These are phyloP conservation scores for Haliclystus octoradiatus DNA, from an alignment of 30 jellyfish, hydroid and myxozoan genomes.

Conservation along the genomic window DNA sequence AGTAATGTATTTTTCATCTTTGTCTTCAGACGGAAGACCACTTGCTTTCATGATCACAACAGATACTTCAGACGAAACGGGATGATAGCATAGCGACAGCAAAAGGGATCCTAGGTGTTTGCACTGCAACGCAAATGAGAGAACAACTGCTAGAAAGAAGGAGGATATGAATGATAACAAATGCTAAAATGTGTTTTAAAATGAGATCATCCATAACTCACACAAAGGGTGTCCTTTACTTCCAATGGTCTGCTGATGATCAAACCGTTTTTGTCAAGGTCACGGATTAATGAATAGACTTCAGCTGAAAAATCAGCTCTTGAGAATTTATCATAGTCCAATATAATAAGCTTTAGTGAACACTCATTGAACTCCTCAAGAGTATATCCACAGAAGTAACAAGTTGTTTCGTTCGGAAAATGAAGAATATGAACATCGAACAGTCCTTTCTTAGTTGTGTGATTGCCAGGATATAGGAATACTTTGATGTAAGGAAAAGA, in stretches of 20 bases:
- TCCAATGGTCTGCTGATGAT: conserved; percentile 9
- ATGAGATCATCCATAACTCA: background rate
- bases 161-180: background rate
- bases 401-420: conserved; percentile 55
- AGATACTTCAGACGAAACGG: conserved; percentile 47
- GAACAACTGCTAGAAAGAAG: background rate
- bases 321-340: conserved; percentile 83
- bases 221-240: background rate
- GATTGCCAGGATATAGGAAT: conserved; percentile 33
- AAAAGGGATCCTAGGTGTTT: conserved; percentile 56
- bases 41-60: conserved; percentile 68
- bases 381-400: conserved; percentile 48
- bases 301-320: conserved; percentile 92
- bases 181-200: background rate
- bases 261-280: conserved; percentile 43
- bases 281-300: conserved; percentile 47
- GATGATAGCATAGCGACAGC: conserved; percentile 73
- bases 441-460: background rate
- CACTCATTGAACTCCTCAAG: conserved; percentile 30
- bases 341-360: conserved; percentile 51
- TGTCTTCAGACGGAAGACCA: conserved; percentile 39
- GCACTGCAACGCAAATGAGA: conserved; percentile 15
- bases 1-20: background rate
- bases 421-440: conserved; percentile 42
- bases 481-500: conserved; percentile 83